These are phyloP conservation scores for Urocyon cinereoargenteus DNA, from an alignment of 2,797 vertebrate genomes.

Conservation along the genomic window DNA sequence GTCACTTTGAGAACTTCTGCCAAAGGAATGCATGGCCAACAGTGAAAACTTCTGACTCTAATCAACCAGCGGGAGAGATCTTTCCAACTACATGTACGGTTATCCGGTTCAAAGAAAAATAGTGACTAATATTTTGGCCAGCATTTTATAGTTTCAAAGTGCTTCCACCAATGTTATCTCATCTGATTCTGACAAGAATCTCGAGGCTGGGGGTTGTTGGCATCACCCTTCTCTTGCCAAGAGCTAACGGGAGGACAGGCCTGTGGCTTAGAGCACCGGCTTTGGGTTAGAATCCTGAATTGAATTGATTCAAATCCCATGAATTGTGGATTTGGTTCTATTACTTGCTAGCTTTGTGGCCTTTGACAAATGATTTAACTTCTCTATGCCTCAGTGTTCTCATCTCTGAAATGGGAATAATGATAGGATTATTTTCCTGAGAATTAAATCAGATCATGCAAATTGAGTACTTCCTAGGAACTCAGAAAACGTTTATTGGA, in stretches of 20 bases:
- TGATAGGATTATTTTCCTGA: background rate
- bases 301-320: background rate
- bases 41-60: background rate
- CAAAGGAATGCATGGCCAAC: background rate
- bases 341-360: background rate
- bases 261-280: background rate
- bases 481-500: background rate
- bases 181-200: background rate
- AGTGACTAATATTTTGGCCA: slow-evolving; percentile 14
- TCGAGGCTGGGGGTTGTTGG: background rate
- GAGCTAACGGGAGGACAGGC: background rate
- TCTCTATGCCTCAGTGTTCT: slow-evolving; percentile 17
- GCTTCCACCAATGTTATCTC: background rate
- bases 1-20: background rate
- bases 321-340: background rate
- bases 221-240: background rate
- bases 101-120: slow-evolving; percentile 40
- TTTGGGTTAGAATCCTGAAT: slow-evolving; percentile 10
- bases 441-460: background rate
- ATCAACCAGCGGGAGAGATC: background rate
- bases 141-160: background rate
- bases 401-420: slow-evolving; percentile 9
- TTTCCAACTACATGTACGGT: background rate
- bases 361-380: background rate
- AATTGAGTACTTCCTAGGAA: slow-evolving; percentile 24